Percentiles rank a stretch among this genome's conserved stretches.
Conservation (phyloP, 2,888 invertebrate species). For the Ethmia dodecea region DNA sequence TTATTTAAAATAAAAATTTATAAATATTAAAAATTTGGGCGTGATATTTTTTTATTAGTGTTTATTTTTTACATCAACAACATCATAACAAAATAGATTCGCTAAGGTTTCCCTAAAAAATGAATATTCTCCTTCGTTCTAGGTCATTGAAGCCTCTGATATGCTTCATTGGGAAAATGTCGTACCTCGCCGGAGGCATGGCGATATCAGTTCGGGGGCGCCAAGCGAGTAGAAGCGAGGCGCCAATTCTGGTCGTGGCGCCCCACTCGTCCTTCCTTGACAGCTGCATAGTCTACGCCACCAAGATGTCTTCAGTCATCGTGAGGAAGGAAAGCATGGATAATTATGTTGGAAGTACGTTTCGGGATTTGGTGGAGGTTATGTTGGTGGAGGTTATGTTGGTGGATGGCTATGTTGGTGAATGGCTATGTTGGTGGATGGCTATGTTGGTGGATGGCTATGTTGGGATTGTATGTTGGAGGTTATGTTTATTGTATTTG, state of each 20-base stretch:
- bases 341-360: constrained; percentile 91
- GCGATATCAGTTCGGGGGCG: constrained; percentile 86
- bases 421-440: constrained; percentile 1
- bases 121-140: constrained; percentile 19
- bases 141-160: constrained; percentile 81
- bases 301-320: constrained; percentile 90
- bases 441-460: not conserved
- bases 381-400: constrained; percentile 4
- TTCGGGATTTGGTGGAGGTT: constrained; percentile 23
- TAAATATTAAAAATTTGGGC: too few species aligned
- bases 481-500: not conserved
- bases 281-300: constrained; percentile 89
- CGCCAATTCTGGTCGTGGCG: constrained; percentile 90
- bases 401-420: too few species aligned
- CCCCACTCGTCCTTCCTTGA: constrained; percentile 95
- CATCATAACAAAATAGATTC: too few species aligned
- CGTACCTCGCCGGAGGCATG: constrained; percentile 87
- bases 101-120: too few species aligned
- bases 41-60: too few species aligned
- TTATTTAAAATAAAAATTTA: too few species aligned
- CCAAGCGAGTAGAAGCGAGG: constrained; percentile 85
- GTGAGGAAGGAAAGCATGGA: constrained; percentile 89
- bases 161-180: constrained; percentile 85
- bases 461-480: not conserved
- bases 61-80: too few species aligned